Evolutionary conservation across 1,140 invertebrate species (phyloP).

Genomic region (Drosophila lacertosa): DNA sequence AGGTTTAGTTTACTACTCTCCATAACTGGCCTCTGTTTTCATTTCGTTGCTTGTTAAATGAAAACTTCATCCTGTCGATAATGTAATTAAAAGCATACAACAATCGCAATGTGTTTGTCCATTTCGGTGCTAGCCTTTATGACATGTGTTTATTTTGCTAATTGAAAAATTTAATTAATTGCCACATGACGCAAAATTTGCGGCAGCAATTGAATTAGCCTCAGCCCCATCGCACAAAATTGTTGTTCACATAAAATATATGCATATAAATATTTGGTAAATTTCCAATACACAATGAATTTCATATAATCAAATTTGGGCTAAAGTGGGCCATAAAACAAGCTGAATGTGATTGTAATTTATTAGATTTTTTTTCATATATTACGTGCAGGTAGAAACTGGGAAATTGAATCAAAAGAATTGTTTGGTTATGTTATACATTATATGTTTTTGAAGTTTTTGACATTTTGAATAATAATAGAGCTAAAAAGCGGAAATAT

Average conservation of each 20-base stretch:
- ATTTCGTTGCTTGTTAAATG: not conserved
- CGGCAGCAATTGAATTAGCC: constrained; percentile 35
- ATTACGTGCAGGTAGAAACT: too few species aligned
- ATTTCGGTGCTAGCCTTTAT: constrained; percentile 21
- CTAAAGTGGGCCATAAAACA: too few species aligned
- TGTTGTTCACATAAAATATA: constrained; percentile 8
- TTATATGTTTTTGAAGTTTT: too few species aligned
- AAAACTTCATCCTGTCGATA: not conserved
- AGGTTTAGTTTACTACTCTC: too few species aligned
- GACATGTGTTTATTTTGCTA: constrained; percentile 53
- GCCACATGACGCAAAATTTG: constrained; percentile 12
- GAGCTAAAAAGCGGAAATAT: too few species aligned
- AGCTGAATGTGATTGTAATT: too few species aligned
- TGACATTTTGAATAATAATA: too few species aligned
- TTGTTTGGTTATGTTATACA: too few species aligned
- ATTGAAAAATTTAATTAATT: constrained; percentile 59
- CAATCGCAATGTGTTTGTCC: constrained; percentile 14
- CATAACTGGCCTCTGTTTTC: too few species aligned
- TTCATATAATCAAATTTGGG: too few species aligned
- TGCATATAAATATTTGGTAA: constrained; percentile 3
- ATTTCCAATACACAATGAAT: constrained; percentile 5
- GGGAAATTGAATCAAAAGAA: too few species aligned
- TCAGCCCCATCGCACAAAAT: not conserved
- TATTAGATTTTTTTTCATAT: too few species aligned
- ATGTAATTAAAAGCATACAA: constrained; percentile 15